Conservation (phyloP, 35 echinoderm and acorn worm species). For the Strongylocentrotus purpuratus region DNA sequence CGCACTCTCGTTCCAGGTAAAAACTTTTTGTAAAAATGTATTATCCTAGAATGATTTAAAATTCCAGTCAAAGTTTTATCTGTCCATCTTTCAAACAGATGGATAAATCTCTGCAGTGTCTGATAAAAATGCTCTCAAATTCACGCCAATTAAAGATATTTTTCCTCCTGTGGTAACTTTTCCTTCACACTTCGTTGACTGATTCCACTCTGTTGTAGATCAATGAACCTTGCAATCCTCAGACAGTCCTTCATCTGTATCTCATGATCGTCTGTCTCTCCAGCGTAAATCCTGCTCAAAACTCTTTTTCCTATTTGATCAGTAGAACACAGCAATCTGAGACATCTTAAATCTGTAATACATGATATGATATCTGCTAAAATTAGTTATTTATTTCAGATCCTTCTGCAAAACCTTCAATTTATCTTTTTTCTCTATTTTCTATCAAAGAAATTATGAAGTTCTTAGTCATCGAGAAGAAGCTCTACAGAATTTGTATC, state of each 20-base stretch:
- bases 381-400: not conserved
- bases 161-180: not conserved
- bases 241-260: not conserved
- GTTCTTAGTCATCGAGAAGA: too few species aligned
- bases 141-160: not conserved
- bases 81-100: not conserved
- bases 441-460: too few species aligned
- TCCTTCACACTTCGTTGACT: not conserved
- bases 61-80: too few species aligned
- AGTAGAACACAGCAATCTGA: not conserved
- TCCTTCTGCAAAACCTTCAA: not conserved
- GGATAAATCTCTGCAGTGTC: not conserved
- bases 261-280: not conserved
- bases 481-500: too few species aligned
- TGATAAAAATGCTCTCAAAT: not conserved
- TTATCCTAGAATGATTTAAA: too few species aligned
- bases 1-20: conserved; percentile 36
- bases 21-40: not conserved
- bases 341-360: not conserved
- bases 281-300: not conserved
- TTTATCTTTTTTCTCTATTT: not conserved
- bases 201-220: not conserved
- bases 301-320: not conserved
- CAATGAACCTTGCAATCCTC: not conserved
- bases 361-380: not conserved